Evolutionary conservation across 2,113 vertebrate genomes (phyloP), one percentile per base, ranked within the genome.

Genomic region (Phaethornis superciliosus): DNA sequence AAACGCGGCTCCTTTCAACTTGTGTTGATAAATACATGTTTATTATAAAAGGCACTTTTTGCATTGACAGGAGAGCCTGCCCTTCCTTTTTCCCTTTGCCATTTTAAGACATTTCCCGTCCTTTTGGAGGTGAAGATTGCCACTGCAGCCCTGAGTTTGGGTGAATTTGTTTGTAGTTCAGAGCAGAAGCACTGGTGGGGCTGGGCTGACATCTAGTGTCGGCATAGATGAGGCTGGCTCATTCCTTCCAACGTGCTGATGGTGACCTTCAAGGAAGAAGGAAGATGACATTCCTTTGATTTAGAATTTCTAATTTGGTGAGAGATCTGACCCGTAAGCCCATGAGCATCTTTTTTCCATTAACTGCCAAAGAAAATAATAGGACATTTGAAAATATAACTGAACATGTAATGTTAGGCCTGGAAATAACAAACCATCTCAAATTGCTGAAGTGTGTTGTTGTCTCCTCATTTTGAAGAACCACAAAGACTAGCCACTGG

Each of bases 161-260:
- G 28, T 9, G 30, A 46, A 58, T 26, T 23, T 10, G 6, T 7
- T 30, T 30, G 40, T 13, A 11, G 46, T 12, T 32, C 27, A 6
- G 26, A n/a, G 37, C 60, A 24, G 65, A 4, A 21, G n/a, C 76
- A 44, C 58, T 18, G 3, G 12, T 2, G 88, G 35, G 88, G 70
- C 85, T 37, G 56, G 94, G 92, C 95, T 97, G 97, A 97, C 97
- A 97, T 74, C 98, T 97, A 97, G 95, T 28, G 96, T 96, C 20
- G 9, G 35, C 6, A 12, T 18, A 51, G 59, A 78, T 1, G 2
- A 54, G 46, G 56, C 35, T 22, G 51, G 5, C 23, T 58, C 19
- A 0, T 6, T 58, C 59, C 54, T 88, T 63, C 51, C 33, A 3
- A 0, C 1, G 0, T 1, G 26, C 12, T 13, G 3, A 13, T 5